Base-by-base conservation (phyloP, 2,888 invertebrate genomes). In the Eulithis testata region DNA sequence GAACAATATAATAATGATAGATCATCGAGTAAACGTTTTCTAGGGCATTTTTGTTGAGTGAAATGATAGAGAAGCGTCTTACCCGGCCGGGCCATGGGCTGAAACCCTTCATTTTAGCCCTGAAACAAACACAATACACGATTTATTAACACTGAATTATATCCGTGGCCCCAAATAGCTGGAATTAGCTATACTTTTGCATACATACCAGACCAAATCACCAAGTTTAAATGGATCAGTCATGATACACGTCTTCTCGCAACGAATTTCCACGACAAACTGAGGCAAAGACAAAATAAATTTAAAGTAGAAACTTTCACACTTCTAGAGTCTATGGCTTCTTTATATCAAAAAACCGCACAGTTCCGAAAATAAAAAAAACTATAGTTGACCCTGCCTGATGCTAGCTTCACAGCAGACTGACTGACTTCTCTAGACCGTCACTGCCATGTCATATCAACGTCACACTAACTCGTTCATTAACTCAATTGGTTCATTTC, bases 21-120 rank as follows among this genome's bases (percentile, higher is more conserved):
- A 45, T 60, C 58, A 63, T 43, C 37, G 56, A 64, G 43, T 53
- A 21, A 45, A 40, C 60, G 51, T 66, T 50, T 59, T 57, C 61
- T 62, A 52, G 27, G 7, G 61, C 55, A 52, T 68, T 71, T 72
- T 65, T 56, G 63, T 62, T 37, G 60, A 37, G 61, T 69, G 73
- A 74, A 78, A 79, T 72, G 76, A 78, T 82, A 82, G 76, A 73
- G 78, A 83, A 81, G 83, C 88, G 86, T 95, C 97, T 96, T 95
- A 98, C 98, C 95, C 97, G 97, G 92, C 98, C 98, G 72, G 99
- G 98, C 99, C 99, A 99, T 73, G 98, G 97, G 76, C 98, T 97
- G 94, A 97, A 98, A 78, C 98, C 97, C 94, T 98, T 98, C 98
- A 99, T 98, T 95, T 98, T 98, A 66, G 98, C 98, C 98, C 98